Percentiles rank a stretch among this genome's conserved stretches.
phyloP scores from a whole-genome alignment of 2,888 invertebrate species.

The Amblyteles armatorius region DNA sequence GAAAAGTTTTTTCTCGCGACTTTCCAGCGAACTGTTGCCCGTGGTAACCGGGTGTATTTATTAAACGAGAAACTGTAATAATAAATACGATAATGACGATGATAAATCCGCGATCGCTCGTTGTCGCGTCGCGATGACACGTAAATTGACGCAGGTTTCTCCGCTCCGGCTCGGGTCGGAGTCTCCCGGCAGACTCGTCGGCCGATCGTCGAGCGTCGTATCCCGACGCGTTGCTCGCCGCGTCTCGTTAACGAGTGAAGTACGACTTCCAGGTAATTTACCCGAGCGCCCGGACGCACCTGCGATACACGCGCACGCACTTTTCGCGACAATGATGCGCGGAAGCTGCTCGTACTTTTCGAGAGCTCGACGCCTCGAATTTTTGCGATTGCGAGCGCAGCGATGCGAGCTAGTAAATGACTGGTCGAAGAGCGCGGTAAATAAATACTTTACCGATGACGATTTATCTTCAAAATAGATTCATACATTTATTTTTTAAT shows the following conservation, averaged over 20 bases:
- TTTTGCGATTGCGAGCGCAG: too few relatives aligned
- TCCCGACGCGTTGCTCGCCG: constrained; percentile 40
- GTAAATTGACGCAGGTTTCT: constrained; percentile 67
- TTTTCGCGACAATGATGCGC: background rate
- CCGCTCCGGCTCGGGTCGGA: background rate
- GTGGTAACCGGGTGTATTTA: background rate
- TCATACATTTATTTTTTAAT: too few relatives aligned
- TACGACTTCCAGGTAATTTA: constrained; percentile 71
- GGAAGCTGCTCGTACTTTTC: background rate
- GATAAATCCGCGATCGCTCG: constrained; percentile 65
- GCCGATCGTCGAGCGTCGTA: background rate
- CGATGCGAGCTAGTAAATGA: too few relatives aligned
- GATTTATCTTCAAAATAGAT: too few relatives aligned
- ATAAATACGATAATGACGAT: constrained; percentile 65
- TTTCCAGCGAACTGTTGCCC: constrained; percentile 8
- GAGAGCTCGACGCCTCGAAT: background rate
- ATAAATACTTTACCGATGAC: too few relatives aligned
- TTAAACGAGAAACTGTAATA: constrained; percentile 48
- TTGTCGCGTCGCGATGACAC: constrained; percentile 64
- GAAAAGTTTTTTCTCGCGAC: background rate
- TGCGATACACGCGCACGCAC: constrained; percentile 8
- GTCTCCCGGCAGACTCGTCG: background rate
- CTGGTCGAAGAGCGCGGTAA: too few relatives aligned
- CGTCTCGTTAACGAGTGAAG: constrained; percentile 71
- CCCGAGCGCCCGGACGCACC: constrained; percentile 26